Evolutionary conservation across 2,888 invertebrate genomes (phyloP).

Genomic region (Oeneis ivallda): DNA sequence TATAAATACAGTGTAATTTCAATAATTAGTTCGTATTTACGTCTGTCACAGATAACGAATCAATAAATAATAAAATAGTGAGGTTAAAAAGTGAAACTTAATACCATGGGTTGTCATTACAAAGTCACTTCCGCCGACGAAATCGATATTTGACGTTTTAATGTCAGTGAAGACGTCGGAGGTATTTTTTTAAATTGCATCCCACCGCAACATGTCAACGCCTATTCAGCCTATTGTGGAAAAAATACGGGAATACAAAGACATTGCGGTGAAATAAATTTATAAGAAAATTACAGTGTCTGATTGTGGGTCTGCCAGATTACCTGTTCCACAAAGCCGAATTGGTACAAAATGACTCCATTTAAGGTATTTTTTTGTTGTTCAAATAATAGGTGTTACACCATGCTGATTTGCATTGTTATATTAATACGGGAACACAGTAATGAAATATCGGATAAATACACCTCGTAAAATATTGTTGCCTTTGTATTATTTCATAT

Average conservation of each 20-base stretch:
- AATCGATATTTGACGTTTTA: slow-evolving; percentile 52
- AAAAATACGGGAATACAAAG: slow-evolving; percentile 56
- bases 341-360: slow-evolving; percentile 76
- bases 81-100: slow-evolving; percentile 64
- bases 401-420: slow-evolving; percentile 49
- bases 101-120: slow-evolving; percentile 57
- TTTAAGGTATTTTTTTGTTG: slow-evolving; percentile 59
- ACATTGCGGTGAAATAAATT: slow-evolving; percentile 74
- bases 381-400: slow-evolving; percentile 72
- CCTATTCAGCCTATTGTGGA: slow-evolving; percentile 68
- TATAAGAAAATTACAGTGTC: slow-evolving; percentile 73
- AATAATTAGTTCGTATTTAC: slow-evolving; percentile 73
- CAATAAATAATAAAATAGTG: slow-evolving; percentile 52
- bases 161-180: slow-evolving; percentile 61
- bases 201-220: slow-evolving; percentile 75
- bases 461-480: slow-evolving; percentile 44
- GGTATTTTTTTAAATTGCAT: slow-evolving; percentile 64
- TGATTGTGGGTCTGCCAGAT: slow-evolving; percentile 76
- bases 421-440: slow-evolving; percentile 60
- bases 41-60: slow-evolving; percentile 77
- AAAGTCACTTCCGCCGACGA: slow-evolving; percentile 66
- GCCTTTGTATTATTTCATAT: slow-evolving; percentile 36
- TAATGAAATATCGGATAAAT: slow-evolving; percentile 68
- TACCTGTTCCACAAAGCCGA: slow-evolving; percentile 70
- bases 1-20: slow-evolving; percentile 78